A percentile compares a stretch with the other conserved stretches of the same genome.
Conservation (phyloP, 2,888 invertebrate genomes). For the Parnassius apollo region DNA sequence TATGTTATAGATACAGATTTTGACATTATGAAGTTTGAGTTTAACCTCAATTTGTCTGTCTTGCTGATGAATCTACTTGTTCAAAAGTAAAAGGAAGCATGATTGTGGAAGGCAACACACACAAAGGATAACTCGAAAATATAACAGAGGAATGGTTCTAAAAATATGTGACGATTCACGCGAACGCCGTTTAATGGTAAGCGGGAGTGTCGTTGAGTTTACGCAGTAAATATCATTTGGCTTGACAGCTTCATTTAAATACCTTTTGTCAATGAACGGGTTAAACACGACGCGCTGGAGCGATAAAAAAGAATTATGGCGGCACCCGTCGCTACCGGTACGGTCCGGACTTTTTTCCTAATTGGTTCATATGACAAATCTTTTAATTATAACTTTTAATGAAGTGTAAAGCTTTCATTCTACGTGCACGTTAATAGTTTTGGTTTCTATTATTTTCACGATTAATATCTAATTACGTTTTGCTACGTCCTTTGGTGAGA, state of each 20-base stretch:
- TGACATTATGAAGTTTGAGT: too few species aligned
- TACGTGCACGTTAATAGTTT: constrained; percentile 2
- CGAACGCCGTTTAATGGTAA: constrained; percentile 55
- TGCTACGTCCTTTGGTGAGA: too few species aligned
- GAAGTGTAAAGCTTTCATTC: constrained; percentile 22
- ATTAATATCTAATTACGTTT: too few species aligned
- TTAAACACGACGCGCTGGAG: constrained; percentile 63
- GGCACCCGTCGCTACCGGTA: constrained; percentile 56
- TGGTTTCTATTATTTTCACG: too few species aligned
- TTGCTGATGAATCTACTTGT: too few species aligned
- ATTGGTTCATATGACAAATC: constrained; percentile 69
- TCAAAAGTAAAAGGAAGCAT: too few species aligned
- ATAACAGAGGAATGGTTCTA: constrained; percentile 30
- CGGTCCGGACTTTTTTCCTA: constrained; percentile 54
- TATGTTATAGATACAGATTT: too few species aligned
- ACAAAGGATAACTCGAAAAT: constrained; percentile 10
- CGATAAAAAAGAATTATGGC: constrained; percentile 78
- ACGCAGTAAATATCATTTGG: constrained; percentile 73
- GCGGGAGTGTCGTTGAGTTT: constrained; percentile 55
- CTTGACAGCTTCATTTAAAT: constrained; percentile 79
- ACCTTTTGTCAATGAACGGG: constrained; percentile 81
- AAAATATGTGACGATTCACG: constrained; percentile 48
- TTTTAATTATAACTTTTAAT: constrained; percentile 63
- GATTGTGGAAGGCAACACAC: neutral
- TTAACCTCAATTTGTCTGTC: too few species aligned